These are phyloP conservation scores for Lordiphosa stackelbergi DNA, from an alignment of 1,140 invertebrate species.

Conservation along the genomic window DNA sequence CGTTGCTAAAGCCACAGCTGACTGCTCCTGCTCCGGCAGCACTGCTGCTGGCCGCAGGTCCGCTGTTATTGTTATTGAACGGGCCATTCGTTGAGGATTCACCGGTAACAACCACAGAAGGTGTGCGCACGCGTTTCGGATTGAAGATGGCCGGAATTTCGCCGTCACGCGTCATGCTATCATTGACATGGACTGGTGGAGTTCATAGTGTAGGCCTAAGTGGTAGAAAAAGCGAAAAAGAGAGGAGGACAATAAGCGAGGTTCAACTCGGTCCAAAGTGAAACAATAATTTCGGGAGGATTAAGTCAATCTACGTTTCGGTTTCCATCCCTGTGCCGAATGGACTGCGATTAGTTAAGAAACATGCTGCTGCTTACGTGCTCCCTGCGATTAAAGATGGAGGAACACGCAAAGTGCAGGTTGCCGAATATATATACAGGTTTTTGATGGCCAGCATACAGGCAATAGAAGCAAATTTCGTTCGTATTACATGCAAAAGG, in stretches of 20 bases:
- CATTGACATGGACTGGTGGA: constrained; percentile 31
- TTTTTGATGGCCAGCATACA: constrained; percentile 21
- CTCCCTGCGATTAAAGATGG: constrained; percentile 43
- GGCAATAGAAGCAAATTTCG: constrained; percentile 13
- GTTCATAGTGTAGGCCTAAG: constrained; percentile 48
- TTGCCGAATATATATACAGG: neutral
- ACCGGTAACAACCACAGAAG: constrained; percentile 85
- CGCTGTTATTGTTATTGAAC: constrained; percentile 55
- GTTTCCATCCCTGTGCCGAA: constrained; percentile 5
- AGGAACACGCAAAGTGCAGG: constrained; percentile 46
- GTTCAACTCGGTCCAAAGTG: no score
- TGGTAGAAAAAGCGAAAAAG: neutral
- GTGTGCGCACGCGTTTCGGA: constrained; percentile 83
- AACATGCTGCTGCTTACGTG: constrained; percentile 47
- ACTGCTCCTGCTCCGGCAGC: constrained; percentile 6
- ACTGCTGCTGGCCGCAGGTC: constrained; percentile 10
- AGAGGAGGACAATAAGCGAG: no score
- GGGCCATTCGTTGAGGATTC: constrained; percentile 80
- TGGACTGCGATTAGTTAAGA: constrained; percentile 11
- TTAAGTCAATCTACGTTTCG: neutral
- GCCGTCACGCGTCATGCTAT: constrained; percentile 79
- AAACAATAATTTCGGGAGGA: constrained; percentile 7
- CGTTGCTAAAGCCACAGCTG: constrained; percentile 72
- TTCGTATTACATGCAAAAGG: constrained; percentile 47
- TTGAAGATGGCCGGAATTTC: constrained; percentile 87